Conservation (phyloP, 2,113 vertebrate species). For the Peucedramus taeniatus region DNA sequence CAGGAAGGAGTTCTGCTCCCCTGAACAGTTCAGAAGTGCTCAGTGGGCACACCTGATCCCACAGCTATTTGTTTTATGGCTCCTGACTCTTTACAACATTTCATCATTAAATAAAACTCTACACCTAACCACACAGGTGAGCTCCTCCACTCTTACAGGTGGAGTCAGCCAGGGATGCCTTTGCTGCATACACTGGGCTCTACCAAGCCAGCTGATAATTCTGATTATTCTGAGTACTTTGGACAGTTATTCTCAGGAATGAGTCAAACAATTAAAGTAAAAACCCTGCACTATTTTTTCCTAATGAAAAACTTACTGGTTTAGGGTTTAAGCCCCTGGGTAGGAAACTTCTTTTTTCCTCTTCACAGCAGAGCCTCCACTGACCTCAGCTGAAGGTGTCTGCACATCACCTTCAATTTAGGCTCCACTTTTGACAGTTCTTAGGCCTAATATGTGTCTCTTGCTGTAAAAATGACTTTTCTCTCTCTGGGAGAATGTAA, state of each 20-base stretch:
- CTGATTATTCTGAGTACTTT: background rate
- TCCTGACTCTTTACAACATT: background rate
- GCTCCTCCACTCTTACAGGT: rapidly evolving
- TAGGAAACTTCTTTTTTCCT: background rate
- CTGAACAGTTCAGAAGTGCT: background rate
- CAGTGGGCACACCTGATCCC: background rate
- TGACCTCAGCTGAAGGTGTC: background rate
- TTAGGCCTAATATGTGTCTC: background rate
- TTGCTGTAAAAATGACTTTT: background rate
- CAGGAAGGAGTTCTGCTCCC: background rate
- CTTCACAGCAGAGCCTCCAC: background rate
- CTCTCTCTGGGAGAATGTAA: background rate
- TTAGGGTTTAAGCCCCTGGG: background rate
- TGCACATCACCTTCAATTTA: background rate
- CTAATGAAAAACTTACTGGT: background rate
- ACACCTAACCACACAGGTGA: rapidly evolving
- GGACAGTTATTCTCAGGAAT: background rate
- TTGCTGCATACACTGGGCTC: background rate
- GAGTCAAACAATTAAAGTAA: background rate
- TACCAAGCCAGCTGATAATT: background rate
- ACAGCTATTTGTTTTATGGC: background rate
- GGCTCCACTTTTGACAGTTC: background rate
- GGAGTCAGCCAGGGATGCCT: background rate
- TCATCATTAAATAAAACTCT: background rate
- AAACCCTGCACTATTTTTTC: background rate